A percentile compares a stretch with the other conserved stretches of the same genome.
Evolutionary conservation across 2,797 vertebrate species (phyloP).

Genomic region (Pseudomugil tenellus): DNA sequence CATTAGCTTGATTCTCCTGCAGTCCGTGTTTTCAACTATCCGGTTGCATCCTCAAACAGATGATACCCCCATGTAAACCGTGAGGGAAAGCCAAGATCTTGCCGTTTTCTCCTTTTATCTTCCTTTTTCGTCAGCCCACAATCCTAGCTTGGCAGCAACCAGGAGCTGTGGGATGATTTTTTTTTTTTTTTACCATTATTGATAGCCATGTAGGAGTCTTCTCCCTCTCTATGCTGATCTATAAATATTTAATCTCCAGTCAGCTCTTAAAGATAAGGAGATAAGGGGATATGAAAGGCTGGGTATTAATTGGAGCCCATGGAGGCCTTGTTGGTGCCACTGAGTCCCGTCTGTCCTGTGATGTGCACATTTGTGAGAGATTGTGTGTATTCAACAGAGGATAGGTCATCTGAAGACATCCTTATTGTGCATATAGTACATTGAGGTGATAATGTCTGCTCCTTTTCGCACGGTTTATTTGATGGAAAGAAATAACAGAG

Average conservation of each 20-base stretch:
- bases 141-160: conserved; percentile 47
- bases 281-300: conserved; percentile 75
- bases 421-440: conserved; percentile 33
- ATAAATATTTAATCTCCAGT: conserved; percentile 85
- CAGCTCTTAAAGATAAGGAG: conserved; percentile 80
- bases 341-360: conserved; percentile 70
- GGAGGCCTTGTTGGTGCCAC: conserved; percentile 74
- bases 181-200: conserved; percentile 73
- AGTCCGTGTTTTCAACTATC: conserved; percentile 34
- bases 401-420: conserved; percentile 58
- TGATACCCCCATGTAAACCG: conserved; percentile 31
- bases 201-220: conserved; percentile 73
- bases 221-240: conserved; percentile 61
- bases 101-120: conserved; percentile 58
- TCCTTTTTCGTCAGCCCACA: conserved; percentile 43
- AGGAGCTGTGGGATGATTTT: conserved; percentile 49
- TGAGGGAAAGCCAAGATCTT: conserved; percentile 43
- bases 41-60: conserved; percentile 43
- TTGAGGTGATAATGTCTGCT: conserved; percentile 57
- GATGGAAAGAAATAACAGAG: conserved; percentile 11
- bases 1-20: conserved; percentile 41
- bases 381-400: conserved; percentile 16
- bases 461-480: conserved; percentile 26
- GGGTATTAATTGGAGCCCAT: conserved; percentile 79
- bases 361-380: conserved; percentile 35